A percentile compares a stretch with the other conserved stretches of the same genome.
phyloP scores from a whole-genome alignment of 2,797 vertebrate species.

The Crenichthys baileyi region DNA sequence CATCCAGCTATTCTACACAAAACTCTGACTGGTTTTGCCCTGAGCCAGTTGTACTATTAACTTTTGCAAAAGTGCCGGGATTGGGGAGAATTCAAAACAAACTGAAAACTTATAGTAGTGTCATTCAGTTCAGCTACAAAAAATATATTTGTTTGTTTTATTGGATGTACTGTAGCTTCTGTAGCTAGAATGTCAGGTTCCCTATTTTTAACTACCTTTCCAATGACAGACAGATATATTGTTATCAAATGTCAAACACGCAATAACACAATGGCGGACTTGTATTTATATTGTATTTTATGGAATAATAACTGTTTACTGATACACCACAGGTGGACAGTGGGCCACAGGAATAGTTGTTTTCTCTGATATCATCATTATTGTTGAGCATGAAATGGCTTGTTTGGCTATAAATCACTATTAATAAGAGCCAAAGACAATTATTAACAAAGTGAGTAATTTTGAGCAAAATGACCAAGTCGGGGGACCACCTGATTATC shows the following conservation, averaged over 20 bases:
- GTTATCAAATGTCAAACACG: background rate
- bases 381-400: background rate
- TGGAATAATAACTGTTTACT: background rate
- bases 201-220: background rate
- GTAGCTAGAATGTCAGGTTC: background rate
- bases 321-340: background rate
- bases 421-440: too few relatives aligned
- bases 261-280: background rate
- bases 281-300: background rate
- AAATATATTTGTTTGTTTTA: background rate
- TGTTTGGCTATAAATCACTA: too few relatives aligned
- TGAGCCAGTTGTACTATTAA: conserved; percentile 1
- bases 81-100: background rate
- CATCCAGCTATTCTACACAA: background rate
- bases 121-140: background rate
- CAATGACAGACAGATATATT: background rate
- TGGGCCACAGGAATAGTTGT: too few relatives aligned
- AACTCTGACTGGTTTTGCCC: background rate
- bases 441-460: too few relatives aligned
- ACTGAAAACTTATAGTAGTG: background rate
- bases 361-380: background rate
- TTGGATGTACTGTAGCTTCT: background rate
- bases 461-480: too few relatives aligned
- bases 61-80: background rate
- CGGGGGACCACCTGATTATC: too few relatives aligned